Conservation (phyloP, 2,113 vertebrate species). For the Burhinus oedicnemus region DNA sequence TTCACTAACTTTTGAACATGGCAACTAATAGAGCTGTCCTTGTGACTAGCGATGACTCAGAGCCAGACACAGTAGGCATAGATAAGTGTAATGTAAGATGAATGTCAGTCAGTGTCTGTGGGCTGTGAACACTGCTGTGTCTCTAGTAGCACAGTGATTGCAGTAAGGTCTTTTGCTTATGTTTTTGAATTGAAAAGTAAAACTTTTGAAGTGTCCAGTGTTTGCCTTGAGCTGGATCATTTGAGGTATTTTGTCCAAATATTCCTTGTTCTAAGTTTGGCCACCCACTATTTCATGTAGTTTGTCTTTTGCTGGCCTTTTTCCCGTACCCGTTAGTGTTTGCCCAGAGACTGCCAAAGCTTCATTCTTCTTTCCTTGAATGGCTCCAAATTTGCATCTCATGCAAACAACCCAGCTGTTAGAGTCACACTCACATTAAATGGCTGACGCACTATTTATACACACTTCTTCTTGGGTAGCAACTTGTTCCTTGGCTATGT, state of each 20-base stretch:
- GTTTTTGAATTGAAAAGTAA: neutral
- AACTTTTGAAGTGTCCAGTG: neutral
- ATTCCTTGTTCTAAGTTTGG: slow-evolving; percentile 37
- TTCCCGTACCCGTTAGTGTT: slow-evolving; percentile 68
- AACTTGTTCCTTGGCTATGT: slow-evolving; percentile 28
- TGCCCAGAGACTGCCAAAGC: slow-evolving; percentile 64
- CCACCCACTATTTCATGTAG: slow-evolving; percentile 61
- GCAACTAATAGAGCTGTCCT: slow-evolving; percentile 24
- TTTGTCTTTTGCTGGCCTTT: slow-evolving; percentile 70
- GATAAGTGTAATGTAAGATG: neutral
- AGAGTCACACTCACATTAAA: slow-evolving; percentile 61
- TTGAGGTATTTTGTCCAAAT: slow-evolving; percentile 46
- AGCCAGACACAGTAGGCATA: neutral
- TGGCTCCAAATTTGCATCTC: slow-evolving; percentile 74
- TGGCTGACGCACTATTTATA: slow-evolving; percentile 71
- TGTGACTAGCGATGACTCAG: neutral
- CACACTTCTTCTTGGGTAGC: slow-evolving; percentile 57
- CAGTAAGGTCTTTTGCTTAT: slow-evolving; percentile 13
- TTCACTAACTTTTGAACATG: neutral
- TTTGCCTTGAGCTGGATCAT: slow-evolving; percentile 28
- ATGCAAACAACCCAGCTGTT: slow-evolving; percentile 77
- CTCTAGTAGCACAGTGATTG: neutral
- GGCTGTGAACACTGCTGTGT: neutral
- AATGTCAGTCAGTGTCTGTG: neutral
- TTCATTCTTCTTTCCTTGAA: slow-evolving; percentile 68